Percentiles rank a stretch among this genome's conserved stretches.
These are phyloP conservation scores for Mellivora capensis DNA, from an alignment of 2,113 vertebrate genomes.

Conservation along the genomic window DNA sequence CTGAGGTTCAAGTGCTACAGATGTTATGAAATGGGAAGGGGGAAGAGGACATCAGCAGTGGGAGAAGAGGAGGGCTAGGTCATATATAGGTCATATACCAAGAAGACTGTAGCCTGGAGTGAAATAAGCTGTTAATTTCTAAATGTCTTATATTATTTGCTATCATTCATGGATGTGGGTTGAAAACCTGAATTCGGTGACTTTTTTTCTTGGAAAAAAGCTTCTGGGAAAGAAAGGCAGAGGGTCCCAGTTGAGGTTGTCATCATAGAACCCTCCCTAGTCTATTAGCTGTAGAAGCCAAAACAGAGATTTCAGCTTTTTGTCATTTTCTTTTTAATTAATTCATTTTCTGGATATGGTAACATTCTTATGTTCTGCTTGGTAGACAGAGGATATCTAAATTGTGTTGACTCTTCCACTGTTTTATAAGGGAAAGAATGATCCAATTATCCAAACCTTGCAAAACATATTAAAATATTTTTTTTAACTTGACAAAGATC, in stretches of 20 bases:
- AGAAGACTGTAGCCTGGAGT: background rate
- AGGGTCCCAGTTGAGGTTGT: background rate
- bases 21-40: no score
- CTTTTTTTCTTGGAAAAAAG: background rate
- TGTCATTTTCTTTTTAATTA: background rate
- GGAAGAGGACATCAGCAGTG: background rate
- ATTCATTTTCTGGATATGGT: background rate
- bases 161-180: background rate
- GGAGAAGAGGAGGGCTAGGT: background rate
- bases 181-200: background rate
- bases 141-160: background rate
- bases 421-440: background rate
- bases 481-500: background rate
- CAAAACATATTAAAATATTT: background rate
- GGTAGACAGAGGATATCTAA: background rate
- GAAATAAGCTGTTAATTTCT: background rate
- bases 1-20: background rate
- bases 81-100: no score
- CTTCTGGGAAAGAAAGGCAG: background rate
- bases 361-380: background rate
- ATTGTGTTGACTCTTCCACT: background rate
- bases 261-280: background rate
- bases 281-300: background rate
- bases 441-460: background rate
- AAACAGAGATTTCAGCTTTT: background rate